These are phyloP conservation scores for Dromas ardeola DNA, from an alignment of 2,113 vertebrate genomes.

Conservation along the genomic window DNA sequence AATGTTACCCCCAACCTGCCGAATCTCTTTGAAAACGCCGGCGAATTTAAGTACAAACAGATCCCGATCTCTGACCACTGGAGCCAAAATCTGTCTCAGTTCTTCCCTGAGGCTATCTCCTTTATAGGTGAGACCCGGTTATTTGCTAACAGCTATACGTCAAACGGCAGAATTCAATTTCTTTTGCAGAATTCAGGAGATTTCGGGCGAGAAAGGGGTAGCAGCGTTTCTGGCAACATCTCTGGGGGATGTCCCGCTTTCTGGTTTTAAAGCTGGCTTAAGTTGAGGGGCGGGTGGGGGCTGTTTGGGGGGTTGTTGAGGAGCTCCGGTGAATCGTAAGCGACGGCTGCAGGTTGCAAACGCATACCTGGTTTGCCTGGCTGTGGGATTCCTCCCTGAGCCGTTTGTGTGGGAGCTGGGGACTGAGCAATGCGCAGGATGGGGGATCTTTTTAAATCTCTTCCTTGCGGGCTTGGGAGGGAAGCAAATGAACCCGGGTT, in stretches of 20 bases:
- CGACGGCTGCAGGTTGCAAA: neutral
- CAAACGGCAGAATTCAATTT: neutral
- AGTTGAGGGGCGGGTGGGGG: neutral
- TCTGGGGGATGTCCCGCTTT: neutral
- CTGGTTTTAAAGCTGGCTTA: neutral
- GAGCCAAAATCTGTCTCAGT: constrained; percentile 99
- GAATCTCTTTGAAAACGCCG: constrained; percentile 97
- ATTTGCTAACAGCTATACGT: neutral
- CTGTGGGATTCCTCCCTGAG: neutral
- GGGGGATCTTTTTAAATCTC: neutral
- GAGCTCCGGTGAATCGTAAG: neutral
- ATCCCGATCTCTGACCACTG: constrained; percentile 99
- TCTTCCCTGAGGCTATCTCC: constrained; percentile 97
- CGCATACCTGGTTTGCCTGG: neutral
- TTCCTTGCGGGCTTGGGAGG: neutral
- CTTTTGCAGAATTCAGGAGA: neutral
- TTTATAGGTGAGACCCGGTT: constrained; percentile 90
- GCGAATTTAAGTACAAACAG: constrained; percentile 99
- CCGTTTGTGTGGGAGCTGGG: neutral
- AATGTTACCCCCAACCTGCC: constrained; percentile 98
- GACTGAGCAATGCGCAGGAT: neutral
- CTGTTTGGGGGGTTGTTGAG: neutral
- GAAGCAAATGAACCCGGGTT: neutral
- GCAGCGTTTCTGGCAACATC: neutral
- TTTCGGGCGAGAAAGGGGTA: neutral